These are phyloP conservation scores for Zeuzera pyrina DNA, from an alignment of 2,888 invertebrate genomes.

Conservation along the genomic window DNA sequence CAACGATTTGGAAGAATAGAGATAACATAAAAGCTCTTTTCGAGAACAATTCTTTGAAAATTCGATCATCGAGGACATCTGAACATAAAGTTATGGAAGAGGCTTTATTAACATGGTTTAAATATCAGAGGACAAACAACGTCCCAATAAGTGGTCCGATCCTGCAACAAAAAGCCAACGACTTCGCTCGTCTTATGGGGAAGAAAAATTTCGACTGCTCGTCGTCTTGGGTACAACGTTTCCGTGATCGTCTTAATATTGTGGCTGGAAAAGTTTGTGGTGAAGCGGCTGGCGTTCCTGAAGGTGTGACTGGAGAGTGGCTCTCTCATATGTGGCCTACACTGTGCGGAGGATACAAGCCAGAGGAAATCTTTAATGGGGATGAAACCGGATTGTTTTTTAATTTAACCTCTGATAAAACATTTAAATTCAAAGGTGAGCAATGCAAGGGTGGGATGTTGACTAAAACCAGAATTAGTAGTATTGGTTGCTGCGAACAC, in stretches of 20 bases:
- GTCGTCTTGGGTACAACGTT: slow-evolving; percentile 20
- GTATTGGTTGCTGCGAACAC: slow-evolving; percentile 27
- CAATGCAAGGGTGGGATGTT: slow-evolving; percentile 30
- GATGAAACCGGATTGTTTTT: slow-evolving; percentile 25
- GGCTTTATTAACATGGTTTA: slow-evolving; percentile 21
- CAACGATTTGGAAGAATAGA: slow-evolving; percentile 21
- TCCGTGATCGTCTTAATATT: slow-evolving; percentile 22
- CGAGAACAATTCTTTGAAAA: slow-evolving; percentile 21
- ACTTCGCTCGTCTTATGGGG: slow-evolving; percentile 16
- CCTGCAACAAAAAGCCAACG: slow-evolving; percentile 18
- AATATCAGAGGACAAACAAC: slow-evolving; percentile 18
- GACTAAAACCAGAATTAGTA: slow-evolving; percentile 28
- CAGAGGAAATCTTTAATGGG: slow-evolving; percentile 22
- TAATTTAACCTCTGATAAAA: slow-evolving; percentile 22
- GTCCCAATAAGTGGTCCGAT: slow-evolving; percentile 14
- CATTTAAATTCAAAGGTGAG: slow-evolving; percentile 21
- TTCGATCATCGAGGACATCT: slow-evolving; percentile 19
- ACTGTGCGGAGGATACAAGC: slow-evolving; percentile 18
- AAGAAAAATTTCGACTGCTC: slow-evolving; percentile 18
- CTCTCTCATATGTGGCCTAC: slow-evolving; percentile 17
- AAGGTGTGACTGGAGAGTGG: slow-evolving; percentile 18
- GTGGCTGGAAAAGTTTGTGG: too few species aligned
- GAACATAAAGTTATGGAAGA: slow-evolving; percentile 20
- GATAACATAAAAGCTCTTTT: slow-evolving; percentile 20
- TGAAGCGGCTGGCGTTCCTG: too few species aligned